phyloP scores from a whole-genome alignment of 2,888 invertebrate species.

The Pseudeuparius sepicola region DNA sequence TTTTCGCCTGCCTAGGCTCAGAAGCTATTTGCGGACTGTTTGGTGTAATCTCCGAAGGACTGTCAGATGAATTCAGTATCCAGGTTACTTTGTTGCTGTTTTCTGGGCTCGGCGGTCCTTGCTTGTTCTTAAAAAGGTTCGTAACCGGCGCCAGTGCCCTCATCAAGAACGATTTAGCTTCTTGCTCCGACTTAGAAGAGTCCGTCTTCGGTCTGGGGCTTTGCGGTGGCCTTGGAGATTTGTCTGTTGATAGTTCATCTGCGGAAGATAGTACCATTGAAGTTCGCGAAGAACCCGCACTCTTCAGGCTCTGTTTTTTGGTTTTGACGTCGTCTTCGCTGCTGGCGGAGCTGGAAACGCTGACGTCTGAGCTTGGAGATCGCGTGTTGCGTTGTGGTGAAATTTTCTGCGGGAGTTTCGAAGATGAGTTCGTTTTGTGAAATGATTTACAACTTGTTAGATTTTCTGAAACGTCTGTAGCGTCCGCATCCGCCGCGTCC shows the following conservation, averaged over 20 bases:
- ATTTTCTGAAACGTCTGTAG: constrained; percentile 35
- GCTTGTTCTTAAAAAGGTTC: constrained; percentile 52
- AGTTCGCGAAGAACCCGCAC: constrained; percentile 42
- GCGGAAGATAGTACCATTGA: constrained; percentile 43
- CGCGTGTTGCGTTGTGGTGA: constrained; percentile 27
- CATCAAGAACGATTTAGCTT: constrained; percentile 63
- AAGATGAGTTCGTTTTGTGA: constrained; percentile 26
- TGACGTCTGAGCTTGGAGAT: constrained; percentile 40
- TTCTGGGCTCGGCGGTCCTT: constrained; percentile 9
- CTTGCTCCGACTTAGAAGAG: constrained; percentile 43
- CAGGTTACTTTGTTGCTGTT: constrained; percentile 1
- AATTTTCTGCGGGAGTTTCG: constrained; percentile 33
- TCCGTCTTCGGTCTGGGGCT: constrained; percentile 38
- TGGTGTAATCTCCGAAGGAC: neutral
- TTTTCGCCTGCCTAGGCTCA: constrained; percentile 28
- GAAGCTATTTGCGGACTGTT: neutral
- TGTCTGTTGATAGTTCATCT: constrained; percentile 45
- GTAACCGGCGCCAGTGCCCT: constrained; percentile 66
- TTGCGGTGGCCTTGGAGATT: constrained; percentile 44
- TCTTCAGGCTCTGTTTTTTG: constrained; percentile 28
- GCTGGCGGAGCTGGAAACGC: constrained; percentile 30
- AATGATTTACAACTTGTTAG: constrained; percentile 32
- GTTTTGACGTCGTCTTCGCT: constrained; percentile 34
- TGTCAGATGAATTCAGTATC: neutral
- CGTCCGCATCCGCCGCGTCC: constrained; percentile 40